Conservation (phyloP, 2,888 invertebrate species). For the Epinotia brunnichana region DNA sequence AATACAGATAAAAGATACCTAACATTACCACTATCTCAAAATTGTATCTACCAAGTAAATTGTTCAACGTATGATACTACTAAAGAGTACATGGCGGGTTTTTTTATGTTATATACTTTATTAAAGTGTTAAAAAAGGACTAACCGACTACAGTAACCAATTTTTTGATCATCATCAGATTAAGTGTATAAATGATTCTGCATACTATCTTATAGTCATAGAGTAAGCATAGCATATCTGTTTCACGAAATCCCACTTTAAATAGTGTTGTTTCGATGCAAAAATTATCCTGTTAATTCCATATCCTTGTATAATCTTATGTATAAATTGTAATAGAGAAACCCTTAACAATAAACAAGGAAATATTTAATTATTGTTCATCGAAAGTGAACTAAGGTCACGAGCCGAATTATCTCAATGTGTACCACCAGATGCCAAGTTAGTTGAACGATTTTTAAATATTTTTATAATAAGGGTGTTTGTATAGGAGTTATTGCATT, state of each 20-base stretch:
- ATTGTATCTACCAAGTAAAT: no score
- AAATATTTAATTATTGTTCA: constrained; percentile 40
- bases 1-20: background rate
- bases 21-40: background rate
- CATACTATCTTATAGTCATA: constrained; percentile 48
- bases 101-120: background rate
- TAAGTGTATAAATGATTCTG: constrained; percentile 53
- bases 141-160: background rate
- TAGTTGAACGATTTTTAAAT: constrained; percentile 31
- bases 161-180: constrained; percentile 21
- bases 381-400: background rate
- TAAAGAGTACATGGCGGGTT: background rate
- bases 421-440: constrained; percentile 6
- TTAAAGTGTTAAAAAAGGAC: background rate
- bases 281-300: constrained; percentile 44
- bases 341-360: constrained; percentile 25
- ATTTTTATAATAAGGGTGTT: constrained; percentile 48
- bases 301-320: constrained; percentile 57
- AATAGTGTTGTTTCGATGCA: constrained; percentile 25
- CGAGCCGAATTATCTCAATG: background rate
- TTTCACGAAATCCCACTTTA: constrained; percentile 42
- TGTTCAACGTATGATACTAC: background rate
- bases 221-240: constrained; percentile 49
- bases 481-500: constrained; percentile 67
- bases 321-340: constrained; percentile 56